Evolutionary conservation across 2,113 vertebrate genomes (phyloP).

Genomic region (Hymenochirus boettgeri): DNA sequence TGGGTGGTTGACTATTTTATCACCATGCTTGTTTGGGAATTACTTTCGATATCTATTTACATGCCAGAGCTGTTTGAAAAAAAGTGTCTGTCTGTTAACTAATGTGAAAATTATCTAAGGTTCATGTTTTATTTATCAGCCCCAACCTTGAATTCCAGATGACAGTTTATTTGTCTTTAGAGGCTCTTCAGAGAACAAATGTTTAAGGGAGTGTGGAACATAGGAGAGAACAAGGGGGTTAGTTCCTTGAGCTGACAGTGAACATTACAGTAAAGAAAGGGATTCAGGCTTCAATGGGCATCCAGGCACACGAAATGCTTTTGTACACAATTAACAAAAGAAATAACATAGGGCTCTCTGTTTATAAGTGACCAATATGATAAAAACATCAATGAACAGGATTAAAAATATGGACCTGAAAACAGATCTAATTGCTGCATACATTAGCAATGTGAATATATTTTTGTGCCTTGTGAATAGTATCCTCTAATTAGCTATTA

Average conservation of each 20-base stretch:
- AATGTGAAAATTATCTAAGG: constrained; percentile 52
- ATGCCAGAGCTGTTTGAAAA: constrained; percentile 35
- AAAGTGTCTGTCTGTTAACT: constrained; percentile 42
- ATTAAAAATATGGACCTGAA: constrained; percentile 24
- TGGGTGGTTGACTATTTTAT: background rate
- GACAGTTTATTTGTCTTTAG: constrained; percentile 76
- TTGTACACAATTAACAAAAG: constrained; percentile 70
- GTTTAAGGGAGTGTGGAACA: constrained; percentile 77
- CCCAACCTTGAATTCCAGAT: constrained; percentile 63
- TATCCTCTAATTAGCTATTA: no score
- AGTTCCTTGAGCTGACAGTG: constrained; percentile 82
- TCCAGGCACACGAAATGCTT: constrained; percentile 63
- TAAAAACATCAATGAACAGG: constrained; percentile 41
- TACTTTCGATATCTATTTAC: background rate
- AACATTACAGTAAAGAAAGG: constrained; percentile 79
- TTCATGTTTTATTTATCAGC: no score
- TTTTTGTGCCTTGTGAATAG: no score
- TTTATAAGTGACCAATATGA: constrained; percentile 66
- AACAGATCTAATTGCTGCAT: no score
- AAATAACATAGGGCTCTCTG: constrained; percentile 67
- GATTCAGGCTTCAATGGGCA: constrained; percentile 72
- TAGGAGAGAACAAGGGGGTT: constrained; percentile 74
- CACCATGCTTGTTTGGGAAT: constrained; percentile 9
- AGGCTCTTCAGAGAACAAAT: constrained; percentile 75
- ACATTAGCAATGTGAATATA: no score